Evolutionary conservation across 2,113 vertebrate species (phyloP).

Genomic region (Pangasianodon hypophthalmus): DNA sequence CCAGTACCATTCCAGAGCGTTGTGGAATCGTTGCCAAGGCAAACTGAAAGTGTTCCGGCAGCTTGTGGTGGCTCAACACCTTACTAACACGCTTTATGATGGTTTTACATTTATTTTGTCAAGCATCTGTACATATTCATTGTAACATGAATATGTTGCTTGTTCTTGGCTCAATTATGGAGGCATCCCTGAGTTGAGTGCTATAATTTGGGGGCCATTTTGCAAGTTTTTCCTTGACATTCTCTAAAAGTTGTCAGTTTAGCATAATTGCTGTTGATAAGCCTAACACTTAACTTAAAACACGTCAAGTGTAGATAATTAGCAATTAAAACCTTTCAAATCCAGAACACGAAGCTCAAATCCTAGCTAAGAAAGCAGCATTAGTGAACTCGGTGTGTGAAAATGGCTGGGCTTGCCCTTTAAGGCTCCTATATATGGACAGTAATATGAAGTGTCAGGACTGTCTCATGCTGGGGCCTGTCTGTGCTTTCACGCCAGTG

Average conservation of each 20-base stretch:
- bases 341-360: background rate
- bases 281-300: background rate
- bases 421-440: conserved; percentile 33
- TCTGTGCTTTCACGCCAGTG: conserved; percentile 61
- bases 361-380: background rate
- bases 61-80: background rate
- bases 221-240: background rate
- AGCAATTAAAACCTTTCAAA: conserved; percentile 5
- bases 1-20: background rate
- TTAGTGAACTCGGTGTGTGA: background rate
- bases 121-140: background rate
- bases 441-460: conserved; percentile 67
- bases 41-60: background rate
- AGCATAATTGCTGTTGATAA: background rate
- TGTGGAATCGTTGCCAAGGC: background rate
- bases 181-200: background rate
- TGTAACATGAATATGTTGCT: background rate
- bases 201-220: background rate
- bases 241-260: conserved; percentile 1
- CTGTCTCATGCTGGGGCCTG: conserved; percentile 58
- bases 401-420: background rate
- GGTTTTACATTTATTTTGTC: background rate
- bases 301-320: background rate
- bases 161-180: background rate
- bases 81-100: background rate